phyloP scores from a whole-genome alignment of 2,888 invertebrate genomes.

The Periphyllus acericola region DNA sequence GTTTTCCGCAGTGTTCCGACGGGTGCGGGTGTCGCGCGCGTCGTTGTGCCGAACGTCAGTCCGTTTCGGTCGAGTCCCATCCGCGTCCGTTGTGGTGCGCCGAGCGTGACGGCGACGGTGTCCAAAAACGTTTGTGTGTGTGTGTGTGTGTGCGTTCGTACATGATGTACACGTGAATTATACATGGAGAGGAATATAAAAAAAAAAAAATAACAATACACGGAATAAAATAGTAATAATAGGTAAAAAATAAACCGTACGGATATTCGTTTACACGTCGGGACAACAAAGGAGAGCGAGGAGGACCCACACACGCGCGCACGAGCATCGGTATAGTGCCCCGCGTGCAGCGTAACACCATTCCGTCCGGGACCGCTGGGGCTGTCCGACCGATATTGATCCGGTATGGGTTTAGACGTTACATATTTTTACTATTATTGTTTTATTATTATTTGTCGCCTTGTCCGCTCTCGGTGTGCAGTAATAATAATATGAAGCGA shows the following conservation, averaged over 20 bases:
- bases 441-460: not conserved
- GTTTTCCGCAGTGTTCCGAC: constrained; percentile 55
- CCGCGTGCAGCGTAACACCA: not conserved
- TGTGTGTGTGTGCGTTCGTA: not conserved
- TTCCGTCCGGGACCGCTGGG: constrained; percentile 10
- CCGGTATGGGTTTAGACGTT: constrained; percentile 12
- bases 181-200: too few relatives aligned
- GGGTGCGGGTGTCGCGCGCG: constrained; percentile 46
- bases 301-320: not conserved
- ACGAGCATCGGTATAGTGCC: not conserved
- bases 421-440: not conserved
- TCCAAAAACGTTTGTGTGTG: not conserved
- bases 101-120: not conserved
- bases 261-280: not conserved
- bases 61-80: constrained; percentile 15
- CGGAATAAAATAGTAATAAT: too few relatives aligned
- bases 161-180: too few relatives aligned
- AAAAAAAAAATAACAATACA: too few relatives aligned
- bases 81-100: not conserved
- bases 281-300: not conserved
- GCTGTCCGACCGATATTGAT: constrained; percentile 24
- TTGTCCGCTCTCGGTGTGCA: too few relatives aligned
- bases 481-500: too few relatives aligned
- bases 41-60: constrained; percentile 8
- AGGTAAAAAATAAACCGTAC: not conserved